A percentile compares a stretch with the other conserved stretches of the same genome.
phyloP scores from a whole-genome alignment of 2,888 invertebrate species.

The Megastigmus dorsalis region DNA sequence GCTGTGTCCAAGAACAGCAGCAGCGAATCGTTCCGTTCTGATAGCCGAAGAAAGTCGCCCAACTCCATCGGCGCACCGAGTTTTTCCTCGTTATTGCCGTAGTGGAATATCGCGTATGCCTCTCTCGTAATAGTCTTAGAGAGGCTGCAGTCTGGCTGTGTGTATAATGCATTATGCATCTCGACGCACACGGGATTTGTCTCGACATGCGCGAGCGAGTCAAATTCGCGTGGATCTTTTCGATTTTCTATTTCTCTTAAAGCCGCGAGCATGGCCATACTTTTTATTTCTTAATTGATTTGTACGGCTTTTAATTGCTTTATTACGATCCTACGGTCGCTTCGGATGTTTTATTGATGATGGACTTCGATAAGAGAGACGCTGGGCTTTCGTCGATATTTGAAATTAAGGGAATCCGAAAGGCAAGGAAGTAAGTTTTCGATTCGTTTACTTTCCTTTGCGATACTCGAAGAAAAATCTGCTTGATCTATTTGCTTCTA shows the following conservation, averaged over 20 bases:
- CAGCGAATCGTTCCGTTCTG: conserved; percentile 65
- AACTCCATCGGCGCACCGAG: background rate
- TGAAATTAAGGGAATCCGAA: too few species aligned
- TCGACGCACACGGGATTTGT: background rate
- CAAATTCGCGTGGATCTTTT: background rate
- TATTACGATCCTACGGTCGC: too few species aligned
- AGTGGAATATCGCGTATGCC: background rate
- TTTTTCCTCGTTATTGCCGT: conserved; percentile 46
- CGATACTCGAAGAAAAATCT: too few species aligned
- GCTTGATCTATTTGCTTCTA: too few species aligned
- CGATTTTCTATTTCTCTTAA: conserved; percentile 16
- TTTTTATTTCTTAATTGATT: conserved; percentile 28
- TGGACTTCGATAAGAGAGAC: too few species aligned
- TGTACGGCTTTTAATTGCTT: background rate
- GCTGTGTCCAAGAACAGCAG: background rate
- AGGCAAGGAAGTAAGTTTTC: too few species aligned
- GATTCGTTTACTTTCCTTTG: too few species aligned
- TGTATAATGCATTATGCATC: conserved; percentile 21
- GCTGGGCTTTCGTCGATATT: too few species aligned
- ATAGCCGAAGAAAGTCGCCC: conserved; percentile 66
- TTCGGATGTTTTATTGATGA: too few species aligned
- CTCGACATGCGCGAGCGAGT: background rate
- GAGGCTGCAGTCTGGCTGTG: background rate
- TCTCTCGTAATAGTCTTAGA: background rate
- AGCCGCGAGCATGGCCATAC: background rate